Base-by-base conservation (phyloP, 1,140 invertebrate genomes). In the Drosophila pseudoananassae region DNA sequence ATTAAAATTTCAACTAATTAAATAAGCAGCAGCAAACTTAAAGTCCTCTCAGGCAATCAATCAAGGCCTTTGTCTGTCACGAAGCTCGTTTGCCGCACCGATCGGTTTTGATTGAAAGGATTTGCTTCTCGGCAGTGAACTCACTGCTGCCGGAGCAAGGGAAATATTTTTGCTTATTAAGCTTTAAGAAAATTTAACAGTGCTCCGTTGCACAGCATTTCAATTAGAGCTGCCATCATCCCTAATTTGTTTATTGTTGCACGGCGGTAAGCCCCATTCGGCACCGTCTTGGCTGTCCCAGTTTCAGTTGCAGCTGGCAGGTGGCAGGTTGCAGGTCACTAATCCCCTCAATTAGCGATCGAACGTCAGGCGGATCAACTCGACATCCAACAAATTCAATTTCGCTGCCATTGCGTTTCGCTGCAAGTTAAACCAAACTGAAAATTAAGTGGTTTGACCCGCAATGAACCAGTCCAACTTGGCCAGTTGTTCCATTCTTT, bases 381-480 rank as follows among this genome's bases (percentile, higher is more conserved):
- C 75, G 65, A 70, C 70, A 56, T 72, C 58, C 75, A 58, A 60
- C 78, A 73, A 88, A 88, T 87, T 87, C 71, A 84, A 84, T 87
- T 88, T 72, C 33, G 78, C 70, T 82, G 75, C 68, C 78, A 69
- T 51, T 63, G 70, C 66, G 61, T 68, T 49, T 63, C 83, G 59
- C 75, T 82, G 72, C 70, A 88, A 72, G 78, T 76, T 82, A 87
- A 82, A 63, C 66, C 83, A 64, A 87, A 88, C 83, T 88, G 78
- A 81, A 88, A 87, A 83, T 78, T 78, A 70, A 83, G 82, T 58
- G 64, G 50, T 60, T 43, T 78, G 82, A 78, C 82, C 82, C 56
- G 59, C 72, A 68, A 60, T 82, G 73, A 73, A 58, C 68, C 40
- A 40, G 77, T 75, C 80, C 63, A 12, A 2, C 33, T n/a, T 36